Evolutionary conservation across 2,113 vertebrate genomes (phyloP).

Genomic region (Acanthisitta chloris): DNA sequence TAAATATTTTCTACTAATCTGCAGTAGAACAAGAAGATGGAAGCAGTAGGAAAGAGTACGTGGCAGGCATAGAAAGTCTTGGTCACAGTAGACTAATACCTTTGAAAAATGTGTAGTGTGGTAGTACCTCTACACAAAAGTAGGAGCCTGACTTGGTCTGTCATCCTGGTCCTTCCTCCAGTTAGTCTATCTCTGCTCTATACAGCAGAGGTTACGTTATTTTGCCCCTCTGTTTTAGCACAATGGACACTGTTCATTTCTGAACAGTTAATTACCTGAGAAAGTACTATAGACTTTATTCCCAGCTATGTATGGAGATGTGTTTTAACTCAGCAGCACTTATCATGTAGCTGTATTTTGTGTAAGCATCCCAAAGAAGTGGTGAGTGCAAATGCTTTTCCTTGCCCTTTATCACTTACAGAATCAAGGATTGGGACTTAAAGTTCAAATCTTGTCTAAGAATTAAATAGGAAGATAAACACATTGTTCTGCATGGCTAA

Average conservation of each 20-base stretch:
- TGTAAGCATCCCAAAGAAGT: not conserved
- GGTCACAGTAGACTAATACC: not conserved
- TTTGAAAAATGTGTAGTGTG: not conserved
- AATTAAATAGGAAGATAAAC: not conserved
- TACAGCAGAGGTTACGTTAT: too few relatives aligned
- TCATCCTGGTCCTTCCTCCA: not conserved
- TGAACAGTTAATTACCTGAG: not conserved
- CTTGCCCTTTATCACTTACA: not conserved
- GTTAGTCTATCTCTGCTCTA: not conserved
- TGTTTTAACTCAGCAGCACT: not conserved
- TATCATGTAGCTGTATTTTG: fast-evolving
- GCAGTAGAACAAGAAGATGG: not conserved
- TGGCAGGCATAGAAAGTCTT: not conserved
- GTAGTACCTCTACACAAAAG: not conserved
- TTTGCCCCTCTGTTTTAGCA: not conserved
- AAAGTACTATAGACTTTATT: not conserved
- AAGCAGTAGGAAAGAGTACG: not conserved
- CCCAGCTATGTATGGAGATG: not conserved
- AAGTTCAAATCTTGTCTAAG: not conserved
- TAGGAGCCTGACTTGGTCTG: not conserved
- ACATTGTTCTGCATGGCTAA: not conserved
- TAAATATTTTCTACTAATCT: not conserved
- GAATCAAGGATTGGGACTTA: not conserved
- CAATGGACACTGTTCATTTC: not conserved
- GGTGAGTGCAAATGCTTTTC: not conserved